Evolutionary conservation across 2,113 vertebrate species (phyloP), one percentile per base, ranked within the genome.

Genomic region (Archilochus colubris): DNA sequence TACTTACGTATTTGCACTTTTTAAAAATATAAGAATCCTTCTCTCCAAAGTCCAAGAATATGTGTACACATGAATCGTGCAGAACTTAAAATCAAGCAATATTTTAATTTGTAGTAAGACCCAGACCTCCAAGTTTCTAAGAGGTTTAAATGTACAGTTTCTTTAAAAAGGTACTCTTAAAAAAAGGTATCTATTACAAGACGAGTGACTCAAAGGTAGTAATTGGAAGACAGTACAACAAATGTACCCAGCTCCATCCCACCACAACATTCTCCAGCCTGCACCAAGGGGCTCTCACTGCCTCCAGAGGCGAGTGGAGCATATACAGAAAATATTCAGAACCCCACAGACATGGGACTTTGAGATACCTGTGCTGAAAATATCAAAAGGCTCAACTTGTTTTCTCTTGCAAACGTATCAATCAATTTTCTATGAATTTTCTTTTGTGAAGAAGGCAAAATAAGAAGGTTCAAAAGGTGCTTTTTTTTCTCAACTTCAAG

Each of bases 281-380:
- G 2, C 0, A 0, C 5, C 7, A 5, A 72, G 33, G 25, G 46
- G 58, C 44, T 64, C 25, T 48, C 25, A 4, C 22, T 27, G 38
- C 51, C 38, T 74, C 46, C 44, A 73, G 54, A 54, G 27, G 12
- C 27, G 6, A 67, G 46, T 24, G 5, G 5, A 54, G 14, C 1
- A 0, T 14, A 75, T 0, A 1, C 25, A 40, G 27, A 69, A 82
- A 74, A 19, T 31, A 53, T 23, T 43, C n/a, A 50, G n/a, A 19
- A 64, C 2, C 8, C 9, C 10, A 22, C 5, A 51, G n/a, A 63
- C n/a, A 61, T 53, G 12, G 27, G 9, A 53, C 14, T 27, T 40
- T 40, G 30, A 67, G 33, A 18, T 36, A 73, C 20, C 19, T 28
- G 36, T 10, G 8, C 22, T 24, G 33, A 54, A 62, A 73, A 43